Base-by-base conservation (phyloP, 2,797 vertebrate species). In the Avahi laniger region DNA sequence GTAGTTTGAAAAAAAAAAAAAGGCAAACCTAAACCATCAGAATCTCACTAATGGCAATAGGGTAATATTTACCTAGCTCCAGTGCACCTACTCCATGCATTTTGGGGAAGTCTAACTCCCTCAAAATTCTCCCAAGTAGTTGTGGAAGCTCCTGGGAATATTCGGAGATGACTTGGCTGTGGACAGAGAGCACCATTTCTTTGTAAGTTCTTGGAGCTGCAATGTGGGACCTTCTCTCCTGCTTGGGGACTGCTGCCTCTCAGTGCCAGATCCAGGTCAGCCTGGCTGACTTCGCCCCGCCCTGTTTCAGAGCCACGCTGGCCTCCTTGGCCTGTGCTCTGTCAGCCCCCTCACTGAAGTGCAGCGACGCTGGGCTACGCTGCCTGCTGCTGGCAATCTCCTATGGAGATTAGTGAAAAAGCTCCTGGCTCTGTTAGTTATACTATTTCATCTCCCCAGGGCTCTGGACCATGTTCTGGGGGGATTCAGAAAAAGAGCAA, bases 311-410 rank as follows among this genome's bases (percentile, higher is more conserved):
- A 89, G 57, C 38, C 30, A n/a, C 0, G 1, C 35, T 80, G 72
- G 24, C 57, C 54, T 89, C 92, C 30, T 3, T 41, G n/a, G 59
- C 69, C 28, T 20, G 12, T 48, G 33, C 9, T 48, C 46, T 2
- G 1, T 5, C 17, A 15, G 28, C 26, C 13, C 15, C 12, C 12
- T 86, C 26, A 7, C 24, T 43, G 5, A 38, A 24, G 59, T 15
- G 13, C 4, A 26, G 12, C 9, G 3, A 2, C 4, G 11, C 12
- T 3, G 50, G n/a, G 22, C 35, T 48, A 33, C 6, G 1, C 28
- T 18, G 48, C 20, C 46, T 76, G n/a, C 54, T 73, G 57, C 69
- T 17, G 4, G 20, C 75, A 35, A n/a, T 57, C 33, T 61, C 76
- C 69, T 46, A 73, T 0, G 3, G n/a, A 41, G 8, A 83, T 1